Percentiles rank a stretch among this genome's conserved stretches.
phyloP scores from a whole-genome alignment of 1,140 invertebrate species.

The Globodera ellingtonae region DNA sequence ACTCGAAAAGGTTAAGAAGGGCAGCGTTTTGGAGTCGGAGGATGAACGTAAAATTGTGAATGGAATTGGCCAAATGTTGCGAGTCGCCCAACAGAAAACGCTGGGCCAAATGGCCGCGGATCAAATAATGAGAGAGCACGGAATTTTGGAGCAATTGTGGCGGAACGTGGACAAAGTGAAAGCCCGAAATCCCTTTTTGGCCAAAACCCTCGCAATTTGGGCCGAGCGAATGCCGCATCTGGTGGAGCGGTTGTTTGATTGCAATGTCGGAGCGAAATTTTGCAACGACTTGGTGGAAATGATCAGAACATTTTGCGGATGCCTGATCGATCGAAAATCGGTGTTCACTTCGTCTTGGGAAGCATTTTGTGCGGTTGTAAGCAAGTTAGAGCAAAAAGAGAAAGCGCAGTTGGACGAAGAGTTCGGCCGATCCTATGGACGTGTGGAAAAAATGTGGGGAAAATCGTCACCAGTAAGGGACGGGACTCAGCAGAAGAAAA shows the following conservation, averaged over 20 bases:
- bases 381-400: not conserved
- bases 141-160: not conserved
- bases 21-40: not conserved
- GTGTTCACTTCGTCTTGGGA: not conserved
- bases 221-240: not conserved
- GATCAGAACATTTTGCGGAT: not conserved
- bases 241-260: not conserved
- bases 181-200: not conserved
- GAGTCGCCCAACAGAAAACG: not conserved
- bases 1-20: not conserved
- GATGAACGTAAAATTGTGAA: not conserved
- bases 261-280: not conserved
- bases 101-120: not conserved
- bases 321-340: not conserved
- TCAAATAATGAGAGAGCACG: not conserved
- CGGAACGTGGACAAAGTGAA: not conserved
- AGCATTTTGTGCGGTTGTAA: not conserved
- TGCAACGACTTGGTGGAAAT: not conserved
- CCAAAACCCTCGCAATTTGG: not conserved
- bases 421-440: not conserved
- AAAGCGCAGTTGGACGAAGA: not conserved
- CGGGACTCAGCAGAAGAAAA: not conserved
- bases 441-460: not conserved
- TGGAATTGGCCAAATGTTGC: slow-evolving; percentile 1
- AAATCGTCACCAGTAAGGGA: not conserved